Evolutionary conservation across 2,797 vertebrate species (phyloP).

Genomic region (Alosa sapidissima): DNA sequence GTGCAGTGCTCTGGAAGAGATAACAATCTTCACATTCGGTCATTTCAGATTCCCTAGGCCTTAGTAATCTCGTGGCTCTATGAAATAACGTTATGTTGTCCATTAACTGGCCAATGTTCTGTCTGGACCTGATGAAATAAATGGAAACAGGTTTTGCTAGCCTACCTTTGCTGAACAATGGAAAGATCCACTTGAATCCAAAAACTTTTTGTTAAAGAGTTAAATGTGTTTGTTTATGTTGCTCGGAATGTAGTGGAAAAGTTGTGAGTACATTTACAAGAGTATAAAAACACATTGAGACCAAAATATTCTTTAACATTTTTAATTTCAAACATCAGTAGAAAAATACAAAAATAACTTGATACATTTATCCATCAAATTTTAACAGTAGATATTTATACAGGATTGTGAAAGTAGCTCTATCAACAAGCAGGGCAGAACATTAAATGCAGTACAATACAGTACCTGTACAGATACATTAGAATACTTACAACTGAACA

Average conservation of each 20-base stretch:
- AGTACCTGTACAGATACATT: slow-evolving; percentile 36
- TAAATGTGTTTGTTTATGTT: background rate
- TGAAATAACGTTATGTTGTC: background rate
- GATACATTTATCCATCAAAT: slow-evolving; percentile 68
- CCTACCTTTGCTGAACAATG: background rate
- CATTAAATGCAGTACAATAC: slow-evolving; percentile 33
- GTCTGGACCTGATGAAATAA: background rate
- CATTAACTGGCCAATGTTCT: background rate
- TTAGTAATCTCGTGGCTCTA: background rate
- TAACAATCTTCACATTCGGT: slow-evolving; percentile 23
- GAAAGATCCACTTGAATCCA: background rate
- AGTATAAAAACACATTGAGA: background rate
- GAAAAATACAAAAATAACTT: slow-evolving; percentile 81
- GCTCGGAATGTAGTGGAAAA: background rate
- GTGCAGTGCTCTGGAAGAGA: slow-evolving; percentile 40
- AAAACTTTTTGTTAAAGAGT: background rate
- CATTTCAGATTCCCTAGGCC: background rate
- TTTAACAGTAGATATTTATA: slow-evolving; percentile 77
- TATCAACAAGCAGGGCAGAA: slow-evolving; percentile 67
- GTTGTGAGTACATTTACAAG: background rate
- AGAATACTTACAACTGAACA: slow-evolving; percentile 1
- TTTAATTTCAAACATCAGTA: slow-evolving; percentile 76
- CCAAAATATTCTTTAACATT: slow-evolving; percentile 29
- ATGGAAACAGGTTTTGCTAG: background rate
- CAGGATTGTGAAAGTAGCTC: slow-evolving; percentile 55